Percentiles rank a stretch among this genome's conserved stretches.
Conservation (phyloP, 2,888 invertebrate species). For the Melinaea menophilus region DNA sequence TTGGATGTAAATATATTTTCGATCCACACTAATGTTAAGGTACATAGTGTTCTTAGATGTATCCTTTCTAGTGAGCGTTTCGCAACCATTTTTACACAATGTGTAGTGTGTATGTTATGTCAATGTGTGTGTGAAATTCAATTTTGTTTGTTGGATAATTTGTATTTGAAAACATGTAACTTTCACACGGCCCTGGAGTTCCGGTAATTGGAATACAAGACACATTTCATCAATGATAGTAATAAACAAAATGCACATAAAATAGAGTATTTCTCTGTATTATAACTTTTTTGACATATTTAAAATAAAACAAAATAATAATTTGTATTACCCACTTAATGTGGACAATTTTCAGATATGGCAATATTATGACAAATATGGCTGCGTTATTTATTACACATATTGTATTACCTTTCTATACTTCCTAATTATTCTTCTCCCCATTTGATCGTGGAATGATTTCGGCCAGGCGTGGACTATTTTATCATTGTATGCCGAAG, state of each 20-base stretch:
- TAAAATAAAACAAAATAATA: too few relatives aligned
- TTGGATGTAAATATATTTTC: background rate
- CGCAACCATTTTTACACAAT: background rate
- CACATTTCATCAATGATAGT: too few relatives aligned
- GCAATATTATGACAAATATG: background rate
- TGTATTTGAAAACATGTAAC: background rate
- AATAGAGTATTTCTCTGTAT: too few relatives aligned
- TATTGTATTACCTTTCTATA: conserved; percentile 79
- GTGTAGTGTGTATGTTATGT: background rate
- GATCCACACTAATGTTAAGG: background rate
- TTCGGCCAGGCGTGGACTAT: conserved; percentile 89
- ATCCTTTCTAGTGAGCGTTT: background rate
- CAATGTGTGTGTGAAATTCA: background rate
- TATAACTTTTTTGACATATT: too few relatives aligned
- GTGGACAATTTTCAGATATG: too few relatives aligned
- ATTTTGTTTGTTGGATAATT: background rate
- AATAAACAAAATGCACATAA: too few relatives aligned
- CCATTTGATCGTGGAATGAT: conserved; percentile 88
- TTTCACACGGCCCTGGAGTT: background rate
- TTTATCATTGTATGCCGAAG: conserved; percentile 91
- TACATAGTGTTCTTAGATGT: background rate
- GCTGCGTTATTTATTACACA: background rate
- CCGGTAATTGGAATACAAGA: background rate
- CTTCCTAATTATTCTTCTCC: conserved; percentile 85
- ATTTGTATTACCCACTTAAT: too few relatives aligned